Base-by-base conservation (phyloP, 2,797 vertebrate species). In the Galago senegalensis region DNA sequence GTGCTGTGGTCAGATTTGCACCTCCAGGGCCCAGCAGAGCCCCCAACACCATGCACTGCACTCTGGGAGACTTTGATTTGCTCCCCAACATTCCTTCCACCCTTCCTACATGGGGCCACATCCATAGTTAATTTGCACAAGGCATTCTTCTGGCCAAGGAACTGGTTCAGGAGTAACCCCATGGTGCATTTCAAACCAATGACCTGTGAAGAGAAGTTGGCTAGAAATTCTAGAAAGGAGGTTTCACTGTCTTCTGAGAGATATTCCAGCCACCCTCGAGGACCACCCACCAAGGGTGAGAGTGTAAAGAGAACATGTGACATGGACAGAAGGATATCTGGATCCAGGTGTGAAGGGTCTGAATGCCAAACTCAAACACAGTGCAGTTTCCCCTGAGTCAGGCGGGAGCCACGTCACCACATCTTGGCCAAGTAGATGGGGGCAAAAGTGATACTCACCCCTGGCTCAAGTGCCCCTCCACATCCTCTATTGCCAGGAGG, bases 11-110 rank as follows among this genome's bases (percentile, higher is more conserved):
- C 72, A 60, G 37, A 8, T 1, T 20, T 1, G 10, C 21, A 2
- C 27, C 72, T 29, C 58, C 56, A 8, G 18, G 13, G 43, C 31
- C 60, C 65, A 25, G 75, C 40, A 43, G 43, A 37, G 61, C 2
- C 0, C 58, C n/a, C 0, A 0, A 34, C n/a, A 9, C 6, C 0
- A 0, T 40, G 53, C 7, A 7, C 6, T 16, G 0, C 21, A 10
- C 34, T 2, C n/a, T 7, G 3, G 11, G 1, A 11, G 18, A 7
- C 23, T 34, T 2, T 17, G 37, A 4, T 23, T 8, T n/a, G 73
- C 25, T 4, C 18, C 65, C 67, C 20, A n/a, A 3, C 0, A 0
- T 40, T 5, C 16, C 31, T 14, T 14, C n/a, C 7, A 9, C 0
- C 2, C n/a, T 37, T 11, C 63, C 25, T 5, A 9, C 60, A 1